Evolutionary conservation across 2,888 invertebrate species (phyloP), one percentile per base, ranked within the genome.

Genomic region (Nomada goodeniana): DNA sequence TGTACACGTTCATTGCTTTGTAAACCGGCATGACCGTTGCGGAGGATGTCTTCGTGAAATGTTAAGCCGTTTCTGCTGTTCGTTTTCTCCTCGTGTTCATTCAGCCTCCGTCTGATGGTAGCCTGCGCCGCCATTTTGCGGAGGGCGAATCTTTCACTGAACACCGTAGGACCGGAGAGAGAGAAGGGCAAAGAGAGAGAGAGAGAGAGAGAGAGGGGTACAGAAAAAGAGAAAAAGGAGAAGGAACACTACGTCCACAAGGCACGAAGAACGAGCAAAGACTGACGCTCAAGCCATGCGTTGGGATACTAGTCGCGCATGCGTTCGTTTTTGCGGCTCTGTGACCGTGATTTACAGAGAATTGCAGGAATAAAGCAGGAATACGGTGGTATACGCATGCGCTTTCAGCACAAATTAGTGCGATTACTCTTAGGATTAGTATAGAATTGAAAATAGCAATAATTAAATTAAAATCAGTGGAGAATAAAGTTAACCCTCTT

Each of bases 11-110:
- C 90, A 82, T 90, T 91, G 73, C 83, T 87, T 20, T 76, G 80
- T 11, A 68, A 76, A 68, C 71, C 72, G 71, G 85, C 74, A 76
- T 89, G 90, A 29, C 91, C 92, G 75, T 92, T 92, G 80, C 82
- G 4, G 52, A 79, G 4, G 57, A 79, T 61, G 75, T 69, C 73
- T 73, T 88, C 87, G 63, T 73, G 65, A 36, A 81, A 80, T 60
- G 83, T 71, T 82, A 86, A 83, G 52, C 87, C 87, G 47, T 88
- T 89, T 67, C 64, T 80, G 80, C 23, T 70, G 57, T 26, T 47
- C 36, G 20, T 50, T 68, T 79, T 79, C 63, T 52, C 63, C 26
- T 82, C 73, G 50, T 80, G 55, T 65, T 63, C 57, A 23, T 80
- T 70, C 47, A 63, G 50, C 29, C 57, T 75, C 53, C 52, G 80